These are phyloP conservation scores for Rhegmatorhina hoffmannsi DNA, from an alignment of 2,113 vertebrate genomes.

Conservation along the genomic window DNA sequence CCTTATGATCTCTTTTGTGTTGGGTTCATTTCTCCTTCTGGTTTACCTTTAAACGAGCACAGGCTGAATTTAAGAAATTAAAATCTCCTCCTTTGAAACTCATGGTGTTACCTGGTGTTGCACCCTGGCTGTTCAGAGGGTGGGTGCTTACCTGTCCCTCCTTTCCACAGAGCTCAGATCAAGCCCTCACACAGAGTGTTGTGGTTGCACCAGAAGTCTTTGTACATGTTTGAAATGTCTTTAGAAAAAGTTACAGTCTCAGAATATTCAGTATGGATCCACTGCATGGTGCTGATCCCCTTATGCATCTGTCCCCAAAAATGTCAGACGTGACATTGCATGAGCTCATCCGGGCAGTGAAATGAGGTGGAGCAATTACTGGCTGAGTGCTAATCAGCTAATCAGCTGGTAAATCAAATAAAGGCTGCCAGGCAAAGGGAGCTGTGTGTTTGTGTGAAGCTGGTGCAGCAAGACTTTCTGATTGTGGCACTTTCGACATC, in stretches of 20 bases:
- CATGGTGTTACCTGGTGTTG: background rate
- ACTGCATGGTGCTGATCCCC: background rate
- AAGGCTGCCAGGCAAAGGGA: background rate
- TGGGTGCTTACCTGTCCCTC: background rate
- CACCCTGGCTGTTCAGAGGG: background rate
- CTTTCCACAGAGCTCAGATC: background rate
- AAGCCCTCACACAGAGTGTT: background rate
- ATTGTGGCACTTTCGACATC: accelerated
- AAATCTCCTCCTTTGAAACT: background rate
- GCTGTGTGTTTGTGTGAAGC: background rate
- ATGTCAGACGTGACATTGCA: background rate
- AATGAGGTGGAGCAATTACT: background rate
- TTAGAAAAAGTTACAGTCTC: background rate
- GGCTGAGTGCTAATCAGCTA: background rate
- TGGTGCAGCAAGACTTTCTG: background rate
- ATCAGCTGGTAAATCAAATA: background rate
- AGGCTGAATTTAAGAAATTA: background rate
- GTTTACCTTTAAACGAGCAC: too few species aligned
- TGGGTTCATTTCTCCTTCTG: too few species aligned
- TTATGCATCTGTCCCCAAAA: background rate
- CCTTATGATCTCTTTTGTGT: too few species aligned
- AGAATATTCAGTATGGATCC: background rate
- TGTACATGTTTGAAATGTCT: background rate
- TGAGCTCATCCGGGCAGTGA: background rate
- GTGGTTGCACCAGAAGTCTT: background rate